phyloP scores from a whole-genome alignment of 2,113 vertebrate genomes.

The Pithys albifrons region DNA sequence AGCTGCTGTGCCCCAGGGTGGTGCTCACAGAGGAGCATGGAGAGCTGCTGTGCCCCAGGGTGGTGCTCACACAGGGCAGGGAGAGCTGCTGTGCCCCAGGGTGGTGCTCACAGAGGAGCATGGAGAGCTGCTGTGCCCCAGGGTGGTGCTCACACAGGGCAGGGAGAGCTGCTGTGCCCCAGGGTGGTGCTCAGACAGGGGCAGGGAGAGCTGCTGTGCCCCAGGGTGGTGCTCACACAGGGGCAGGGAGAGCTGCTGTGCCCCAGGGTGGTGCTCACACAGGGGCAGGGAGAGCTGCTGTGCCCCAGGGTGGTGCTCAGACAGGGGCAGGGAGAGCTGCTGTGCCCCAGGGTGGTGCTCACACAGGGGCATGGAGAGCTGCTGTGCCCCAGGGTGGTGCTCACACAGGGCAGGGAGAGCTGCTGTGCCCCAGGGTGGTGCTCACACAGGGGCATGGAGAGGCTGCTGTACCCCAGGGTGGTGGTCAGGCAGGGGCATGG shows the following conservation, averaged over 20 bases:
- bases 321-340: neutral
- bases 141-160: neutral
- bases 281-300: neutral
- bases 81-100: neutral
- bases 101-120: neutral
- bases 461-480: neutral
- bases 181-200: neutral
- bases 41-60: neutral
- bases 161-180: neutral
- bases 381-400: neutral
- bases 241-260: neutral
- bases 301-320: neutral
- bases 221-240: neutral
- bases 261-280: neutral
- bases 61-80: neutral
- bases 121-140: neutral
- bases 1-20: neutral
- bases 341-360: neutral
- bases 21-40: neutral
- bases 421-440: neutral
- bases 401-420: neutral
- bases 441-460: neutral
- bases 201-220: neutral
- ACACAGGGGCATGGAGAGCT: neutral
- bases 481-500: neutral